These are phyloP conservation scores for Opisthograptis luteolata DNA, from an alignment of 2,888 invertebrate species.

Conservation along the genomic window DNA sequence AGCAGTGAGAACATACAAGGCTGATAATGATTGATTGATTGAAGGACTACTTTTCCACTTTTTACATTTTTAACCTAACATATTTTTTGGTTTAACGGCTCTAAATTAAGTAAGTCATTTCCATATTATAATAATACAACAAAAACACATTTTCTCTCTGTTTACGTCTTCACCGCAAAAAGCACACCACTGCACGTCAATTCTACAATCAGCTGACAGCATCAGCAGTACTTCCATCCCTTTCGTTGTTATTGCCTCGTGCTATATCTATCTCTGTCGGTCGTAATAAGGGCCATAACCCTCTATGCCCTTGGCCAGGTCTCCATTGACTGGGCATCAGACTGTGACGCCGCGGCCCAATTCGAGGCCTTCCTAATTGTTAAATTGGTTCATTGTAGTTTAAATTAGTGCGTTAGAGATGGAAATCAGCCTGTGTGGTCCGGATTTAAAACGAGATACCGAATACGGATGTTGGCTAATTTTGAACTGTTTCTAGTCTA, in stretches of 20 bases:
- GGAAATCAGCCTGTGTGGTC: background rate
- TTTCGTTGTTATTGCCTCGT: slow-evolving; percentile 29
- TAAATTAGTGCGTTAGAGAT: slow-evolving; percentile 8
- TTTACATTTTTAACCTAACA: too few species aligned
- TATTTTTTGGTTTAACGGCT: too few species aligned
- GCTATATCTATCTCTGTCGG: slow-evolving; percentile 39
- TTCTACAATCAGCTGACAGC: slow-evolving; percentile 42
- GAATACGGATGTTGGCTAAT: background rate
- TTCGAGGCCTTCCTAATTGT: slow-evolving; percentile 44
- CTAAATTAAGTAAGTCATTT: too few species aligned
- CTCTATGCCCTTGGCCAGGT: slow-evolving; percentile 60
- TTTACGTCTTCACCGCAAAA: slow-evolving; percentile 14
- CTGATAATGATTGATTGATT: too few species aligned
- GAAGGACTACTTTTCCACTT: too few species aligned
- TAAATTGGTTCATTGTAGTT: slow-evolving; percentile 34
- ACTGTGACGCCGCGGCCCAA: slow-evolving; percentile 52
- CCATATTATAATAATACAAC: too few species aligned
- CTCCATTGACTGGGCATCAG: slow-evolving; percentile 50
- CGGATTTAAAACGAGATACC: background rate
- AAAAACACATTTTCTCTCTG: slow-evolving; percentile 12
- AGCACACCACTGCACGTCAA: slow-evolving; percentile 16
- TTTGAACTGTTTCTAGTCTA: background rate
- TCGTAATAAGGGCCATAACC: slow-evolving; percentile 51
- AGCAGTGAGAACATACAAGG: too few species aligned
- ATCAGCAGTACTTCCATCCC: slow-evolving; percentile 31